phyloP scores from a whole-genome alignment of 1,140 invertebrate species.

The Drosophila nebulosa region DNA sequence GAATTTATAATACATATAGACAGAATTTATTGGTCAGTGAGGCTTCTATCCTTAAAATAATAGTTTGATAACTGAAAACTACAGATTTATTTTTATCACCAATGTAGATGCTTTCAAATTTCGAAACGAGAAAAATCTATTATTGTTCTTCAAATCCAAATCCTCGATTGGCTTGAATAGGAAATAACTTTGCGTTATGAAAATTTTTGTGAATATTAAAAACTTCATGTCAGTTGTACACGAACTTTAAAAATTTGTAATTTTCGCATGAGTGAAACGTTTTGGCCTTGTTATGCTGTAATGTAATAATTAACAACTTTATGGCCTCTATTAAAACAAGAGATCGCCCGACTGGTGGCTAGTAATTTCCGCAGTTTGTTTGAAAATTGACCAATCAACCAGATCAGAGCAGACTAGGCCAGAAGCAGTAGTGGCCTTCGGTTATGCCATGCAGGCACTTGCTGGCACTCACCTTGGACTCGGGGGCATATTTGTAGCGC shows the following conservation, averaged over 20 bases:
- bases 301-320: neutral
- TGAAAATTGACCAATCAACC: neutral
- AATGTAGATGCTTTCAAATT: too few species aligned
- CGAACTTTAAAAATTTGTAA: neutral
- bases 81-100: too few species aligned
- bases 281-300: neutral
- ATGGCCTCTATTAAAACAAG: neutral
- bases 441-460: neutral
- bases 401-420: neutral
- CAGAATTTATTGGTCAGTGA: too few species aligned
- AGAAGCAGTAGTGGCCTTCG: neutral
- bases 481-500: conserved; percentile 88
- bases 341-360: neutral
- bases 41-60: too few species aligned
- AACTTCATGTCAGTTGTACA: too few species aligned
- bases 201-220: neutral
- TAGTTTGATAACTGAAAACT: too few species aligned
- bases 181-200: too few species aligned
- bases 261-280: neutral
- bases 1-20: too few species aligned
- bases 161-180: too few species aligned
- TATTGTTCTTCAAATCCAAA: too few species aligned
- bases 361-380: neutral
- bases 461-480: conserved; percentile 85
- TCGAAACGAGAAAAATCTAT: too few species aligned